Evolutionary conservation across 2,113 vertebrate genomes (phyloP), one percentile per base, ranked within the genome.

Genomic region (Corythaeola cristata): DNA sequence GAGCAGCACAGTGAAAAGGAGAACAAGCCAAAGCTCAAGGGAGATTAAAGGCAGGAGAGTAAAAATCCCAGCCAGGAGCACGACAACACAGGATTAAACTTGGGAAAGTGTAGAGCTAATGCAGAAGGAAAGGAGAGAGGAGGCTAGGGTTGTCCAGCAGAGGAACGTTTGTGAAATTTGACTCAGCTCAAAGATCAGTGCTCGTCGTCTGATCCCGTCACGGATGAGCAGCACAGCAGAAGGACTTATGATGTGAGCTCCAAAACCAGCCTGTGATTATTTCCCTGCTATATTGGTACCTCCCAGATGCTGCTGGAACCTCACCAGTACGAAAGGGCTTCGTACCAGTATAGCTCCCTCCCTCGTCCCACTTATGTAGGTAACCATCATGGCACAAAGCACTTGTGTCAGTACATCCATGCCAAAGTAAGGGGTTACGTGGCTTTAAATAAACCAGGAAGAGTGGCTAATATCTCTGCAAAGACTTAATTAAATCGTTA

Each of bases 401-500:
- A 33, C 30, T 49, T 81, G 68, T 27, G 82, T 35, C 62, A 90
- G 45, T 7, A 20, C 7, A 33, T 39, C 35, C 20, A 13, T 62
- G 41, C 26, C n/a, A 69, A 41, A 19, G 16, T 44, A 73, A 87
- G 23, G 73, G 77, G 77, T 55, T 75, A 12, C 69, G 50, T 50
- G 66, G 20, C 74, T 95, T 93, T 85, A 92, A 94, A 89, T 30
- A 35, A 8, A 32, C 17, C 3, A 2, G 23, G 52, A 80, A 84
- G 21, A 81, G 44, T 19, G 66, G 60, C 22, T 89, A 45, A 75
- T 85, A 90, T 78, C 68, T 91, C 91, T 85, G 60, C 63, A 53
- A 12, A 69, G 58, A 62, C 41, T 91, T 93, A 95, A 96, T 93
- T 93, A 89, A 88, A 63, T 73, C 4, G 0, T 91, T 97, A 95